phyloP scores from a whole-genome alignment of 2,888 invertebrate genomes.

The Trilocha varians region DNA sequence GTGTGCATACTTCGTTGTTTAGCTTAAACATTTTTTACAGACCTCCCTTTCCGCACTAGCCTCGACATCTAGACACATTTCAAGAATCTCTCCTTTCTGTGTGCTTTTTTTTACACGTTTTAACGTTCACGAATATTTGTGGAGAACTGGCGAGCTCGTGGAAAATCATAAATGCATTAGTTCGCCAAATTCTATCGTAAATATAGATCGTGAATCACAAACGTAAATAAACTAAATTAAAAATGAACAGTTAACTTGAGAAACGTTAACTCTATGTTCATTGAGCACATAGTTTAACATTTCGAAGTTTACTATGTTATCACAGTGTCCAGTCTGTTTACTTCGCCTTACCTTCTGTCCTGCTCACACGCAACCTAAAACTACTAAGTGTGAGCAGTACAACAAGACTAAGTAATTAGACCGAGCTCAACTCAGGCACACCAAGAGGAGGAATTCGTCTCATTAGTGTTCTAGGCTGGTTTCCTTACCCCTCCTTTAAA shows the following conservation, averaged over 20 bases:
- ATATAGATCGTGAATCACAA: neutral
- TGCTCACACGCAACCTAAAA: neutral
- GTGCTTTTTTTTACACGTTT: neutral
- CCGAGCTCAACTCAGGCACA: neutral
- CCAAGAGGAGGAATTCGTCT: neutral
- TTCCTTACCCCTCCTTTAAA: neutral
- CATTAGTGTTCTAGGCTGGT: neutral
- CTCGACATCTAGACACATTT: constrained; percentile 3
- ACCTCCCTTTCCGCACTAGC: neutral
- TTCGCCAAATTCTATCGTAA: neutral
- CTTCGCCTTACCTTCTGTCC: neutral
- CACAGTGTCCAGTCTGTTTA: neutral
- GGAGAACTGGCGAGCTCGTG: neutral
- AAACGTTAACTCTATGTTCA: neutral
- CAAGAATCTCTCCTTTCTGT: constrained; percentile 1
- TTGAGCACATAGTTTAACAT: neutral
- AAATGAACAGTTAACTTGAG: neutral
- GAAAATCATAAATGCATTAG: neutral
- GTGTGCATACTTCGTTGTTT: no score
- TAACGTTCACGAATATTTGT: neutral
- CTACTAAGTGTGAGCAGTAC: neutral
- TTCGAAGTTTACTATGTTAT: neutral
- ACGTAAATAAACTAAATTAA: neutral
- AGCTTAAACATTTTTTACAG: no score
- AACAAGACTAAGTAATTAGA: neutral